These are phyloP conservation scores for Saccostrea echinata DNA, from an alignment of 1,140 invertebrate species.

Conservation along the genomic window DNA sequence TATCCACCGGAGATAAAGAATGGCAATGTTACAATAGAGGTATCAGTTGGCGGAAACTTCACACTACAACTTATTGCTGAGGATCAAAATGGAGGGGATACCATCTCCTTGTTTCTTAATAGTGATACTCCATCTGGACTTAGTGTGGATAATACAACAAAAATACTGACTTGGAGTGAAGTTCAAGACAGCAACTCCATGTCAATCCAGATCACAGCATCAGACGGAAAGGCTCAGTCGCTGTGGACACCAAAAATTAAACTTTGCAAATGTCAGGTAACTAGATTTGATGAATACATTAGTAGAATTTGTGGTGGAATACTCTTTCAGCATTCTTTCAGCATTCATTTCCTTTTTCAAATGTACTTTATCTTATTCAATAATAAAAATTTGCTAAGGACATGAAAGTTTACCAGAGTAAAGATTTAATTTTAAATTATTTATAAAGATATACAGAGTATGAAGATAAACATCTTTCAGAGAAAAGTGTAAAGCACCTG, in stretches of 20 bases:
- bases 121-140: slow-evolving; percentile 49
- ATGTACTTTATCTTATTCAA: no score
- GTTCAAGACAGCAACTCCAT: slow-evolving; percentile 45
- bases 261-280: slow-evolving; percentile 65
- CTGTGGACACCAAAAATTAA: slow-evolving; percentile 60
- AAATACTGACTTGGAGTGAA: slow-evolving; percentile 41
- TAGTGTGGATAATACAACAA: slow-evolving; percentile 47
- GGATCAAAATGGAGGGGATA: slow-evolving; percentile 61
- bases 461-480: no score
- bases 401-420: no score
- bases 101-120: slow-evolving; percentile 54
- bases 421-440: no score
- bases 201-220: slow-evolving; percentile 47
- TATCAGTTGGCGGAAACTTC: slow-evolving; percentile 54
- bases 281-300: background rate
- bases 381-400: no score
- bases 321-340: no score
- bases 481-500: no score
- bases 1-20: slow-evolving; percentile 56
- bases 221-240: slow-evolving; percentile 58
- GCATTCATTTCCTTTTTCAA: no score
- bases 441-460: no score
- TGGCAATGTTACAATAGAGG: slow-evolving; percentile 53
- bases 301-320: no score
- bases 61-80: slow-evolving; percentile 46